These are phyloP conservation scores for Antidorcas marsupialis DNA, from an alignment of 2,113 vertebrate genomes.

Conservation along the genomic window DNA sequence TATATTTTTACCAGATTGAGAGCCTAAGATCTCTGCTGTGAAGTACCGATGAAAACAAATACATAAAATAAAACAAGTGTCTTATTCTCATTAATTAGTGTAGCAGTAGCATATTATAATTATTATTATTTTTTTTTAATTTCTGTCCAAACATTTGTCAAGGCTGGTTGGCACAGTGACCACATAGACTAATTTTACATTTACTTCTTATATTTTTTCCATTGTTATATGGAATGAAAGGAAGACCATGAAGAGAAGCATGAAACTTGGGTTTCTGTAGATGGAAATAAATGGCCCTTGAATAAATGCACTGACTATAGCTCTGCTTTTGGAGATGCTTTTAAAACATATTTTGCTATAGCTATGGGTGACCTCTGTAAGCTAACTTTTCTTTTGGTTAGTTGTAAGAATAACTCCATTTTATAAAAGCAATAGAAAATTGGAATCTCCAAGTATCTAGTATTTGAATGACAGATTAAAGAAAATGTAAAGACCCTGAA, in stretches of 20 bases:
- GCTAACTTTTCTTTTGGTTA: neutral
- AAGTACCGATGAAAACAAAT: neutral
- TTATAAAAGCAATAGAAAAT: neutral
- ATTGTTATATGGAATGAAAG: neutral
- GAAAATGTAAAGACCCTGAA: neutral
- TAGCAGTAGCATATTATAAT: neutral
- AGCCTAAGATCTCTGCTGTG: neutral
- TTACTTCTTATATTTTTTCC: neutral
- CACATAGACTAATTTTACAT: neutral
- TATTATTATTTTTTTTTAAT: neutral
- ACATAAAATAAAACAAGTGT: constrained; percentile 4
- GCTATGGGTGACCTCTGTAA: neutral
- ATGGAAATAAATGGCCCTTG: neutral
- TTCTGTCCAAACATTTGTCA: neutral
- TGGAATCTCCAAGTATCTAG: neutral
- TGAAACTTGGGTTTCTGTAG: neutral
- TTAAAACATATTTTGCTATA: neutral
- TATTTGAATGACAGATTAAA: neutral
- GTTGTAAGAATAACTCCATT: neutral
- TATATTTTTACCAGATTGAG: neutral
- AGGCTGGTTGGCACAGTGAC: neutral
- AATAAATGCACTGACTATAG: neutral
- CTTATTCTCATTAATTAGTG: neutral
- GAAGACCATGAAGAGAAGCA: neutral
- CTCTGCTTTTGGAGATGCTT: neutral